Conservation (phyloP, 2,888 invertebrate species). For the Rhaphigaster nebulosa region DNA sequence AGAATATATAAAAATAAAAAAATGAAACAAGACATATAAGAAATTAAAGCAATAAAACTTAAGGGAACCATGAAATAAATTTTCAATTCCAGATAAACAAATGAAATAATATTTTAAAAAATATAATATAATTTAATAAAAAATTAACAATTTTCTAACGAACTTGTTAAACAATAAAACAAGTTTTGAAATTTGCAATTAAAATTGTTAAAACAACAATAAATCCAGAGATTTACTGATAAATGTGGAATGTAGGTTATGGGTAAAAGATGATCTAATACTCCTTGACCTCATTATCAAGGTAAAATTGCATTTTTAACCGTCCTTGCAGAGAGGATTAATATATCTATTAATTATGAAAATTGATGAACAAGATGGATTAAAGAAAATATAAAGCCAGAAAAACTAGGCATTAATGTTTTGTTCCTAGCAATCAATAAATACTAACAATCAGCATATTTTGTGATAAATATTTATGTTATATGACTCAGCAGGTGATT, state of each 20-base stretch:
- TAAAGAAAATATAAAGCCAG: neutral
- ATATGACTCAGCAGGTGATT: neutral
- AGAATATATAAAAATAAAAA: too few species aligned
- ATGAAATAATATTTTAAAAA: neutral
- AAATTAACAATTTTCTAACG: neutral
- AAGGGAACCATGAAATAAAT: neutral
- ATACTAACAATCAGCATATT: neutral
- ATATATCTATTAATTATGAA: neutral
- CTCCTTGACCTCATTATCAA: neutral
- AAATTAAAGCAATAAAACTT: too few species aligned
- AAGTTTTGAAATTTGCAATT: neutral
- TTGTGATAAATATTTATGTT: neutral
- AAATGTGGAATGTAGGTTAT: neutral
- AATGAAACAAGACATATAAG: too few species aligned
- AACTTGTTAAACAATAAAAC: neutral
- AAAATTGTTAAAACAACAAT: neutral
- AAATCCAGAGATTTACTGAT: neutral
- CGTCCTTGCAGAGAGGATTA: neutral
- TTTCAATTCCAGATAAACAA: neutral
- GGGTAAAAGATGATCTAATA: conserved; percentile 1
- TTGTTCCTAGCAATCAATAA: neutral
- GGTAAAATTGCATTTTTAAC: neutral
- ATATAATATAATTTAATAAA: neutral
- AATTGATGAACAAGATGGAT: neutral
- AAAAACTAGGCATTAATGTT: neutral